Evolutionary conservation across 2,888 invertebrate genomes (phyloP), one percentile per base, ranked within the genome.

Genomic region (Drosophila meridionalis): DNA sequence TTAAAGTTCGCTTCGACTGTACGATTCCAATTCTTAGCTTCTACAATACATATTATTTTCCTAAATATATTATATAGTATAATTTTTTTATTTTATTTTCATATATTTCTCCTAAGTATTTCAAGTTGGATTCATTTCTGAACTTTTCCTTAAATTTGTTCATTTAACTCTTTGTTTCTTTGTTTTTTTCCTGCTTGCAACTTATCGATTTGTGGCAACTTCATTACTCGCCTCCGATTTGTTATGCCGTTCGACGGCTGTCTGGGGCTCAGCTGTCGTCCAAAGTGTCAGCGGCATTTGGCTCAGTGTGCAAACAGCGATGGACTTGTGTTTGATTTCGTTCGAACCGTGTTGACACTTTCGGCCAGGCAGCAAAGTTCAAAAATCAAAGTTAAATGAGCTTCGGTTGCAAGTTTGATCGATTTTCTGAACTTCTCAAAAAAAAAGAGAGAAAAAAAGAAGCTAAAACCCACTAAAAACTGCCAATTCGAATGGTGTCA

Each of bases 351-450:
- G 73, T 76, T 82, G 85, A 85, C 86, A 89, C 47, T 82, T 78
- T 80, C 68, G 67, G 64, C 69, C 62, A 64, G 60, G 11, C 11
- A 45, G 45, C 12, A 45, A 45, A 45, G 26, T 45, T 26, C 2
- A 55, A 55, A 36, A 55, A 36, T 12, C 34, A 20, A 55, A 55
- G 73, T 87, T 89, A 81, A 89, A 87, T 87, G 85, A 81, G 83
- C 76, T 84, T 85, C 59, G 59, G 38, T 45, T 38, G 57, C 55
- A 87, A 78, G 87, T 87, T 87, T 87, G 87, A 89, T 87, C 87
- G 88, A 87, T 87, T 88, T 70, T 40, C 55, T 2, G 36, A 9
- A 28, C 53, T 12, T 8, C 47, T 14, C 9, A 50, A 1, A 28
- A 7, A 52, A 20, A 1, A 9, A 50, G 8, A n/a, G 9, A 48